Evolutionary conservation across 2,888 invertebrate species (phyloP), one percentile per base, ranked within the genome.

Genomic region (Pollenia angustigena): DNA sequence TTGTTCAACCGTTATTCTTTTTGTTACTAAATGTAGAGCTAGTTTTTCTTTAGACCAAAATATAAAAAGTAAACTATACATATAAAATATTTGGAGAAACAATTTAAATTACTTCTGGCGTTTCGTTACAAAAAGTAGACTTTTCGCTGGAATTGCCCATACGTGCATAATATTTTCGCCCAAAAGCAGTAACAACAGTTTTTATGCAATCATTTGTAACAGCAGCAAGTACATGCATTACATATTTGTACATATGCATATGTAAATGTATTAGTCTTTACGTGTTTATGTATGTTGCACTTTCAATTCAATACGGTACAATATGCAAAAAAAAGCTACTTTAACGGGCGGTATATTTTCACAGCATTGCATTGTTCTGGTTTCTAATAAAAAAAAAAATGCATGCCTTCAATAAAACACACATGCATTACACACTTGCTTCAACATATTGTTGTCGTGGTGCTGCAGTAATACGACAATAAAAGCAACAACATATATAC

Each of bases 401-500:
- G 16, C 9, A 56, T 56, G 18, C 32, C 14, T 48, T 40, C 23
- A 79, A 48, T 12, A 62, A 69, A 76, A 66, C 72, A 54, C 46
- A 60, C 72, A 76, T 72, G 48, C 69, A 80, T 75, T 80, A 54
- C 60, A 72, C 66, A 85, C 66, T 81, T 81, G 64, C 78, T 85
- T 72, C 48, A 74, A 52, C 72, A 81, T 58, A 81, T 81, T 85
- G 68, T 78, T 71, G 81, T 75, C 76, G 76, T 76, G 81, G 72
- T 62, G 84, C 50, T 54, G 12, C 32, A 68, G 79, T 79, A 40
- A 68, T 7, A 46, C 23, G 32, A 18, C 42, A 79, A 56, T 46
- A 58, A 46, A 48, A 78, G 46, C 44, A 48, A 11, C 46, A 46
- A 14, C 23, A 23, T 12, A 64, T 9, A 16, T 52, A 9, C 12